phyloP scores from a whole-genome alignment of 2,797 vertebrate species.

The Gymnoscopelus microlampas region DNA sequence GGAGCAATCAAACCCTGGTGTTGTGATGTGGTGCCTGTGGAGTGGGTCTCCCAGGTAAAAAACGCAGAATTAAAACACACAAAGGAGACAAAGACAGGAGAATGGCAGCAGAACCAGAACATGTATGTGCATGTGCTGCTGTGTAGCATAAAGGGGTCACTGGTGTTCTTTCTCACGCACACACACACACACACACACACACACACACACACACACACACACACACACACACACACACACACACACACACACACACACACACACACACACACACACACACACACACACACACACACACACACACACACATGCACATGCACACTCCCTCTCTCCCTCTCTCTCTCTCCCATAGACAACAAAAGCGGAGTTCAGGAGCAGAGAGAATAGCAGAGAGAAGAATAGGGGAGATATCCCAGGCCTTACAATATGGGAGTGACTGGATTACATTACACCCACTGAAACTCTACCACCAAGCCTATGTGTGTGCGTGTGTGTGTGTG shows the following conservation, averaged over 20 bases:
- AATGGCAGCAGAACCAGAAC: no score
- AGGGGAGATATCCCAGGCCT: constrained; percentile 17
- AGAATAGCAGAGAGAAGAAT: neutral
- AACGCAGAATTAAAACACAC: neutral
- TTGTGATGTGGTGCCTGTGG: constrained; percentile 15
- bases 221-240: neutral
- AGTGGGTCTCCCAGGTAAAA: neutral
- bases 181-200: no score
- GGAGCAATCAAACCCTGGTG: neutral
- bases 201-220: neutral
- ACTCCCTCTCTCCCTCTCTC: neutral
- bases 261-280: neutral
- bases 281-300: neutral
- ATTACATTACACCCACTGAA: constrained; percentile 21
- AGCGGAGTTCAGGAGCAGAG: neutral
- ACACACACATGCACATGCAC: neutral
- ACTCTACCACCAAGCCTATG: constrained; percentile 14
- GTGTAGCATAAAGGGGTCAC: no score
- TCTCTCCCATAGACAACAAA: constrained; percentile 11
- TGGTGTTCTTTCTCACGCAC: no score
- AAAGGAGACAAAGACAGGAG: neutral
- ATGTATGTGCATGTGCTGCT: no score
- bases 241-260: neutral
- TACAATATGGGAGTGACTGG: constrained; percentile 6
- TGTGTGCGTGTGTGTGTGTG: neutral